Evolutionary conservation across 2,113 vertebrate species (phyloP).

Genomic region (Melanotaenia duboulayi): DNA sequence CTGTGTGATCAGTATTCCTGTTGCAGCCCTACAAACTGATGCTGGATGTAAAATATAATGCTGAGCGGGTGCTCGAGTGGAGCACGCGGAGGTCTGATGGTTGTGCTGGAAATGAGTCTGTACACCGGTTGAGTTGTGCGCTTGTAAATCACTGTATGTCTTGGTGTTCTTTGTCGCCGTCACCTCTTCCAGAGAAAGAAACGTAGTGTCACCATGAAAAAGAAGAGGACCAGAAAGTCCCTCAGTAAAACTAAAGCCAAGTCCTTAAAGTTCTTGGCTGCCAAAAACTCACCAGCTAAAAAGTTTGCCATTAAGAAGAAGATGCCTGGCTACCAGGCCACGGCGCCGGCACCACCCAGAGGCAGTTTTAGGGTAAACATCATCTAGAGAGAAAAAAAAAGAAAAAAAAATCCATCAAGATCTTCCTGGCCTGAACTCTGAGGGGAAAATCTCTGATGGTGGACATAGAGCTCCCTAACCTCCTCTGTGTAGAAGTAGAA

Average conservation of each 20-base stretch:
- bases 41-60: too few relatives aligned
- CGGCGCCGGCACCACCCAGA: conserved; percentile 85
- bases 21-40: too few relatives aligned
- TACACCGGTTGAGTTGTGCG: conserved; percentile 16
- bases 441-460: conserved; percentile 95
- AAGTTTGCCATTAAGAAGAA: conserved; percentile 91
- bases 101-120: conserved; percentile 2
- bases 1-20: too few relatives aligned
- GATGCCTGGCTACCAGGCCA: conserved; percentile 86
- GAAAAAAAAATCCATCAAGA: conserved; percentile 88
- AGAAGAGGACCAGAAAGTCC: conserved; percentile 93
- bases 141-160: conserved; percentile 64
- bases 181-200: conserved; percentile 92
- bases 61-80: too few relatives aligned
- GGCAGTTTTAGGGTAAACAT: conserved; percentile 93
- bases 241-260: conserved; percentile 88
- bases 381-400: conserved; percentile 6
- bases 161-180: conserved; percentile 76
- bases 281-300: conserved; percentile 89
- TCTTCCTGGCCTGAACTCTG: conserved; percentile 83
- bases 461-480: conserved; percentile 81
- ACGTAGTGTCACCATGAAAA: conserved; percentile 88
- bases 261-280: conserved; percentile 85
- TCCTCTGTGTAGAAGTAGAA: conserved; percentile 80
- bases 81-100: neutral